A percentile compares a stretch with the other conserved stretches of the same genome.
Evolutionary conservation across 2,113 vertebrate genomes (phyloP).

Genomic region (Cepphus grylle): DNA sequence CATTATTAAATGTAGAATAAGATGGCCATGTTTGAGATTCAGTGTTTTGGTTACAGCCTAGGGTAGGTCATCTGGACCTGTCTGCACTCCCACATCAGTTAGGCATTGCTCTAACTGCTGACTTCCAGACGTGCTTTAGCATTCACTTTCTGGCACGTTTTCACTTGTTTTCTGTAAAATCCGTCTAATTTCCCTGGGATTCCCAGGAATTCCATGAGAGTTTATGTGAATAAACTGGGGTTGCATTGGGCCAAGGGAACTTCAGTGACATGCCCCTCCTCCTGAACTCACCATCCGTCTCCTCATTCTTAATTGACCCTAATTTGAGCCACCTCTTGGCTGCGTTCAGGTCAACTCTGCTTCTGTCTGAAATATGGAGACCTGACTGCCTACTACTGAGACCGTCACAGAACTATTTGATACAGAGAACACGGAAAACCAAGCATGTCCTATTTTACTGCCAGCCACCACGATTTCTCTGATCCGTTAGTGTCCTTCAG

Average conservation of each 20-base stretch:
- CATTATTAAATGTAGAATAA: not conserved
- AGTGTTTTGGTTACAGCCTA: not conserved
- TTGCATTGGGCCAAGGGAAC: not conserved
- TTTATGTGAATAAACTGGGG: not conserved
- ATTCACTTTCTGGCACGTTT: not conserved
- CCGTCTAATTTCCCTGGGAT: not conserved
- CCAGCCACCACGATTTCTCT: not conserved
- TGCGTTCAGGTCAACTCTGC: not conserved
- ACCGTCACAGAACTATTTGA: not conserved
- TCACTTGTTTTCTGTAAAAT: not conserved
- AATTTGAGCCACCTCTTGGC: not conserved
- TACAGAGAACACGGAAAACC: not conserved
- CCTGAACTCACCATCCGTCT: not conserved
- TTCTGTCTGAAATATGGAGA: not conserved
- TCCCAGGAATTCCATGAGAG: not conserved
- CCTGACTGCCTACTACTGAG: not conserved
- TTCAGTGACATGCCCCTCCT: not conserved
- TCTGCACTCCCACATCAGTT: not conserved
- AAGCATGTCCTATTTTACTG: not conserved
- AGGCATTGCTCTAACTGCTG: not conserved
- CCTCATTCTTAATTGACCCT: not conserved
- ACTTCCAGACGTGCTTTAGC: not conserved
- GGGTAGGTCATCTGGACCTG: not conserved
- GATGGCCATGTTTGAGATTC: not conserved
- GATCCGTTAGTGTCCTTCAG: not conserved